Percentiles rank a stretch among this genome's conserved stretches.
phyloP scores from a whole-genome alignment of 2,797 vertebrate species.

The Hemitrygon akajei region DNA sequence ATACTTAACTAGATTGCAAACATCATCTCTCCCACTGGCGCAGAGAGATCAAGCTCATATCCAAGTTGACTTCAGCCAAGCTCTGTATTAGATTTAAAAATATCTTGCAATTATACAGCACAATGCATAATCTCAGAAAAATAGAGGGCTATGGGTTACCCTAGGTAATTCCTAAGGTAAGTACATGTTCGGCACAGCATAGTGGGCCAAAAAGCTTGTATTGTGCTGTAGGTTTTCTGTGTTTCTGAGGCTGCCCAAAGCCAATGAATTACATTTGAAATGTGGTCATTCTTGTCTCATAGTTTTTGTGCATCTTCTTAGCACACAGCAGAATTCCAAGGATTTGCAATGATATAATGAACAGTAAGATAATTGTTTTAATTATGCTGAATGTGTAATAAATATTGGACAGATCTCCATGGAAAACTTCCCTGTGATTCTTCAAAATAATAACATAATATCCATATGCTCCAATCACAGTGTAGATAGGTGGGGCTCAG shows the following conservation, averaged over 20 bases:
- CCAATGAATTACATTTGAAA: background rate
- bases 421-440: background rate
- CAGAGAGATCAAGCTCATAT: background rate
- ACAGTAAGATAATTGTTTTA: background rate
- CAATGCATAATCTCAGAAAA: background rate
- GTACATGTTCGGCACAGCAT: too few species aligned
- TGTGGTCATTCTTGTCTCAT: background rate
- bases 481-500: background rate
- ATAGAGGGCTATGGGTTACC: too few species aligned
- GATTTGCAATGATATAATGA: background rate
- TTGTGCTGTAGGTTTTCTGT: too few species aligned
- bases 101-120: background rate
- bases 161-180: too few species aligned
- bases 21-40: background rate
- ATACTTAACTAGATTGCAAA: conserved; percentile 5
- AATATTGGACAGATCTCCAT: background rate
- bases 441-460: background rate
- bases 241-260: background rate
- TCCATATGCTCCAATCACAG: background rate
- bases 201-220: too few species aligned
- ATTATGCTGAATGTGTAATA: background rate
- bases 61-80: background rate
- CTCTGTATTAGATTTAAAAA: background rate
- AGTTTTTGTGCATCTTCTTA: too few species aligned
- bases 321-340: background rate